Percentiles rank a stretch among this genome's conserved stretches.
These are phyloP conservation scores for Drosophila differens DNA, from an alignment of 2,888 invertebrate species.

Conservation along the genomic window DNA sequence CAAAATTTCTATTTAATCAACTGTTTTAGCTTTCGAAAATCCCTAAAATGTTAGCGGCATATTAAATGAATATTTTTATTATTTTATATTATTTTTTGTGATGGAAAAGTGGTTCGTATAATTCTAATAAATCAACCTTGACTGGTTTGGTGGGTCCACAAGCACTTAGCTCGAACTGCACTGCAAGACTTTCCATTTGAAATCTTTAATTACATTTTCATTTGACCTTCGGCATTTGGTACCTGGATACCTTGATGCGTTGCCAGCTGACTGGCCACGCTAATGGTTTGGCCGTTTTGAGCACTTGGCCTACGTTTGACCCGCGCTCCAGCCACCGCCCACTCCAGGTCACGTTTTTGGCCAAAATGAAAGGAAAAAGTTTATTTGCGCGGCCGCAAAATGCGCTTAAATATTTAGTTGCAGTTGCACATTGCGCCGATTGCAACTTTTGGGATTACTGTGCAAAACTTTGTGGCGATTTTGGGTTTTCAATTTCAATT, in stretches of 20 bases:
- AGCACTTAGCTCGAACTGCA: slow-evolving; percentile 16
- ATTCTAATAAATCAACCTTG: slow-evolving; percentile 12
- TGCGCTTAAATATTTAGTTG: slow-evolving; percentile 74
- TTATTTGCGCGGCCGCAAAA: slow-evolving; percentile 63
- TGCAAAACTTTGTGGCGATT: background rate
- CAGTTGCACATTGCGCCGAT: slow-evolving; percentile 41
- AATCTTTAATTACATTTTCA: slow-evolving; percentile 60
- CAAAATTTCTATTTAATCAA: background rate
- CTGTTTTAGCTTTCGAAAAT: background rate
- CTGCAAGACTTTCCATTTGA: slow-evolving; percentile 33
- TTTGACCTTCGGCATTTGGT: slow-evolving; percentile 43
- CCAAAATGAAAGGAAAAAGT: slow-evolving; percentile 71
- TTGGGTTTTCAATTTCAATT: slow-evolving; percentile 49
- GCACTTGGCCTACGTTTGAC: slow-evolving; percentile 34
- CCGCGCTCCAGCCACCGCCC: slow-evolving; percentile 3
- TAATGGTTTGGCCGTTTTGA: background rate
- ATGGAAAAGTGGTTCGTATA: background rate
- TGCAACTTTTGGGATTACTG: slow-evolving; percentile 47
- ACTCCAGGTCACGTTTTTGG: slow-evolving; percentile 32
- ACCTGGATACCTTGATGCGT: slow-evolving; percentile 39
- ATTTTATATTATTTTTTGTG: background rate
- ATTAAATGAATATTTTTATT: background rate
- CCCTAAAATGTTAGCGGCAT: background rate
- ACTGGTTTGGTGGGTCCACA: background rate
- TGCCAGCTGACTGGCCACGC: slow-evolving; percentile 49